These are phyloP conservation scores for Xenopus petersii DNA, from an alignment of 2,797 vertebrate genomes.

Conservation along the genomic window DNA sequence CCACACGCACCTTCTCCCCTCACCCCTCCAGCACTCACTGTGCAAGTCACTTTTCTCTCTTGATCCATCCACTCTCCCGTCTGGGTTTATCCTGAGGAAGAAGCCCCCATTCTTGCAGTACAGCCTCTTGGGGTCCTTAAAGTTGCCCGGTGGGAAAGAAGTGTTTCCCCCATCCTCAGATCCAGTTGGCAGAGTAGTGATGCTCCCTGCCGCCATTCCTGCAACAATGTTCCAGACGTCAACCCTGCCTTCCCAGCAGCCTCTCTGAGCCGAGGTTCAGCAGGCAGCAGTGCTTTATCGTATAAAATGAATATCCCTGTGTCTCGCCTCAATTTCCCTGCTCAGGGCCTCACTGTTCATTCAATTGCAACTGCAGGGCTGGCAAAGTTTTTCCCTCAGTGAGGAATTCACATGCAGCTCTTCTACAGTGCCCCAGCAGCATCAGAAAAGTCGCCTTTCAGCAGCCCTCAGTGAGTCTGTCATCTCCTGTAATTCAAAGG, in stretches of 20 bases:
- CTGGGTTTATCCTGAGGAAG: constrained; percentile 89
- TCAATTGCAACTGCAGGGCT: constrained; percentile 25
- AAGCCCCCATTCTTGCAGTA: constrained; percentile 97
- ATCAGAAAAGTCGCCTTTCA: neutral
- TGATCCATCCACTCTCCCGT: constrained; percentile 88
- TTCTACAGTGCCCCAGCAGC: neutral
- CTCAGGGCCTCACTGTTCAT: constrained; percentile 38
- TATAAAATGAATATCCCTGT: neutral
- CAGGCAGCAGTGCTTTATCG: neutral
- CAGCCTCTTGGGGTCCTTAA: constrained; percentile 90
- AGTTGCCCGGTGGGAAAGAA: constrained; percentile 81
- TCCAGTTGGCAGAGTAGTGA: constrained; percentile 82
- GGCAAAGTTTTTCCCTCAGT: constrained; percentile 13
- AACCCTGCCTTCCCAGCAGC: constrained; percentile 25
- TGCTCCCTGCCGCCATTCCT: constrained; percentile 80
- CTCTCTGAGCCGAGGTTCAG: constrained; percentile 1
- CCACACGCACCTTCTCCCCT: neutral
- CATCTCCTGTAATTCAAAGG: too few species aligned
- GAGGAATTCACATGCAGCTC: constrained; percentile 9
- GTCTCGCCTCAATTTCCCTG: constrained; percentile 14
- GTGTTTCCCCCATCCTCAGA: constrained; percentile 72
- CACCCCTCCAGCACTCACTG: constrained; percentile 72
- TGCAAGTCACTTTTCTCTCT: constrained; percentile 91
- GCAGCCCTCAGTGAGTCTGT: too few species aligned
- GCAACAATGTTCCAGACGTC: too few species aligned